phyloP scores from a whole-genome alignment of 2,113 vertebrate genomes.

The Opisthocomus hoazin region DNA sequence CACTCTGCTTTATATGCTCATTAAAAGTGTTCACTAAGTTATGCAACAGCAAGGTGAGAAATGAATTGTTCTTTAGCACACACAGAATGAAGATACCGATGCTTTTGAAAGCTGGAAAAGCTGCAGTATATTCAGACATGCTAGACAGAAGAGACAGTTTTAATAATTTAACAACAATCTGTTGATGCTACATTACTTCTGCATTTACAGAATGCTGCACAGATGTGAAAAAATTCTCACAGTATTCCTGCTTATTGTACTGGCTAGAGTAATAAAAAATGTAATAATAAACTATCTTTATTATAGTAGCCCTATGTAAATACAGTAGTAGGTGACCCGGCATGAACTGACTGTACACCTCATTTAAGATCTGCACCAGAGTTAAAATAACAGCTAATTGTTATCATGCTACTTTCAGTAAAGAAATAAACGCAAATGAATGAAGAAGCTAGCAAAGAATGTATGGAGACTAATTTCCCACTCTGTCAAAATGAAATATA shows the following conservation, averaged over 20 bases:
- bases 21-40: background rate
- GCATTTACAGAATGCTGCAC: background rate
- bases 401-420: background rate
- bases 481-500: background rate
- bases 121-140: background rate
- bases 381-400: background rate
- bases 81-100: background rate
- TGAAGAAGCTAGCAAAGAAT: background rate
- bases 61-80: background rate
- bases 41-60: background rate
- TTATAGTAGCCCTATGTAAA: background rate
- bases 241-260: background rate
- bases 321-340: background rate
- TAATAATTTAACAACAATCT: background rate
- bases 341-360: background rate
- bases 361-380: background rate
- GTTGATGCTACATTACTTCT: background rate
- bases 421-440: background rate
- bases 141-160: background rate
- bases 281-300: background rate
- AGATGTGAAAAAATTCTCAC: background rate
- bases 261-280: background rate
- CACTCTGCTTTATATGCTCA: background rate
- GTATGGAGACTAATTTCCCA: background rate
- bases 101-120: background rate